A percentile compares a stretch with the other conserved stretches of the same genome.
These are phyloP conservation scores for Malacosoma neustria DNA, from an alignment of 2,888 invertebrate species.

Conservation along the genomic window DNA sequence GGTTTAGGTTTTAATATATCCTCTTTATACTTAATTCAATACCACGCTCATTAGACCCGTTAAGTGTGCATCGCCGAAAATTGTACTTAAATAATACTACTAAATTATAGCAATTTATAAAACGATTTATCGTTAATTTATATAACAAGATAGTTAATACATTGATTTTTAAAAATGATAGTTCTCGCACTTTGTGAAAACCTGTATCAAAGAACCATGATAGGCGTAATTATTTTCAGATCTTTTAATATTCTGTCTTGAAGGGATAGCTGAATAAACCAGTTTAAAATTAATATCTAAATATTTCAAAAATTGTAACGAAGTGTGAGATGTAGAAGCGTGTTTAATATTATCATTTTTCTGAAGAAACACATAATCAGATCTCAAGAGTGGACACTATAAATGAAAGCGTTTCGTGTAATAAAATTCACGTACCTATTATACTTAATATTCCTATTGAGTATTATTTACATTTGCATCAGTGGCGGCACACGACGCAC, in stretches of 20 bases:
- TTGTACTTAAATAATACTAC: neutral
- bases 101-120: neutral
- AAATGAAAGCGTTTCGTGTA: constrained; percentile 27
- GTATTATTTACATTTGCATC: constrained; percentile 36
- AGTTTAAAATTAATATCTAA: too few species aligned
- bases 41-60: constrained; percentile 19
- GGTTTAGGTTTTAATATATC: constrained; percentile 9
- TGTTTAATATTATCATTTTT: constrained; percentile 22
- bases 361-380: too few species aligned
- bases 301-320: too few species aligned
- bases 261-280: too few species aligned
- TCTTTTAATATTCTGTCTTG: too few species aligned
- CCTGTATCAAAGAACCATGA: too few species aligned
- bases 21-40: constrained; percentile 28
- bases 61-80: constrained; percentile 6
- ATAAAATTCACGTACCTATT: constrained; percentile 20
- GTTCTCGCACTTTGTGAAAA: too few species aligned
- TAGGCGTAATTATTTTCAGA: too few species aligned
- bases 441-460: constrained; percentile 39
- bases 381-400: constrained; percentile 18
- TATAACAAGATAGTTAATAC: too few species aligned
- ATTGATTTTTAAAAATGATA: too few species aligned
- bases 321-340: too few species aligned
- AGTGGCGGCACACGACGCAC: constrained; percentile 63
- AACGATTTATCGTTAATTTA: too few species aligned